phyloP scores from a whole-genome alignment of 2,797 vertebrate species.

The Cirrhinus mrigala region DNA sequence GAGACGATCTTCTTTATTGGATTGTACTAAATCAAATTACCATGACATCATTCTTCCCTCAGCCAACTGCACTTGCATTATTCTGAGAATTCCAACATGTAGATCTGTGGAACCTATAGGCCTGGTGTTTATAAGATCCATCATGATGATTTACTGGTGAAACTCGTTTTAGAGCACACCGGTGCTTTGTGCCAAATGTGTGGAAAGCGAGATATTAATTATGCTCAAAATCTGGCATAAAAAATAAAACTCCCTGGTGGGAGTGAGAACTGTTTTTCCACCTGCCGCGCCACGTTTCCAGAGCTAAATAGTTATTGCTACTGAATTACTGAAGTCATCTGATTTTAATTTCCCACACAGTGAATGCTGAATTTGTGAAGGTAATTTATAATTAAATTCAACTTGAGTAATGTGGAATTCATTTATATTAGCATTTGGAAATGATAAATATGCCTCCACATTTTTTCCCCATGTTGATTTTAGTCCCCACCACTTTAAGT shows the following conservation, averaged over 20 bases:
- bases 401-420: not conserved
- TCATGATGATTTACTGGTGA: not conserved
- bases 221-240: not conserved
- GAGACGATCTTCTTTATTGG: not conserved
- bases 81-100: not conserved
- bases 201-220: not conserved
- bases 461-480: not conserved
- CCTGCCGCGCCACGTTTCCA: not conserved
- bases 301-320: not conserved
- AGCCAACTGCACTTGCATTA: not conserved
- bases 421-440: not conserved
- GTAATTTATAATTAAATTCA: not conserved
- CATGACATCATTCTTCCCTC: not conserved
- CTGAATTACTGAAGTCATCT: conserved; percentile 2
- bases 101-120: not conserved
- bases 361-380: not conserved
- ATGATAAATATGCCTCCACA: not conserved
- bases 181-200: not conserved
- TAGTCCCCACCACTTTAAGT: not conserved
- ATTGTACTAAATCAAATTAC: not conserved
- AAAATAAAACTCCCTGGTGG: not conserved
- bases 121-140: not conserved
- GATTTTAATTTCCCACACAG: not conserved
- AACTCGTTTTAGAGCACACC: not conserved
- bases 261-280: conserved; percentile 18